phyloP scores from a whole-genome alignment of 2,113 vertebrate genomes.

The Melanotaenia duboulayi region DNA sequence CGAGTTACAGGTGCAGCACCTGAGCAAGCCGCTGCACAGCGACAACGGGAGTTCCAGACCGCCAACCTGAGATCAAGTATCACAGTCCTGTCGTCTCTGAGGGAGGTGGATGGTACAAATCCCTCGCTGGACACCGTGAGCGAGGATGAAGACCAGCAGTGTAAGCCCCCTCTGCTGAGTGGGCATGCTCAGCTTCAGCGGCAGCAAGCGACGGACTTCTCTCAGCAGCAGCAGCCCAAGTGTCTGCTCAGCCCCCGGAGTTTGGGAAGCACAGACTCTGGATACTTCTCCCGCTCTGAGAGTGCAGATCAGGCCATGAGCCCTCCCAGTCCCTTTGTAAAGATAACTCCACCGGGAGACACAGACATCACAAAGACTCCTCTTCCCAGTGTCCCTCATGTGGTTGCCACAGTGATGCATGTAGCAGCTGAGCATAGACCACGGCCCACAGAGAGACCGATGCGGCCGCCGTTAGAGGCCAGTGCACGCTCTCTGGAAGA shows the following conservation, averaged over 20 bases:
- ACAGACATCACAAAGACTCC: constrained; percentile 84
- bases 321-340: constrained; percentile 90
- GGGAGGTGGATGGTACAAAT: constrained; percentile 84
- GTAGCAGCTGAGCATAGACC: constrained; percentile 83
- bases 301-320: constrained; percentile 96
- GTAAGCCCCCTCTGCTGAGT: constrained; percentile 76
- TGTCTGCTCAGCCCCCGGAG: constrained; percentile 94
- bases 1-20: constrained; percentile 84
- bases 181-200: constrained; percentile 93
- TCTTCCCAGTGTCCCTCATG: constrained; percentile 67
- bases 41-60: constrained; percentile 86
- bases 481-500: constrained; percentile 95
- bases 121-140: constrained; percentile 78
- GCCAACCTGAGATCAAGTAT: constrained; percentile 77
- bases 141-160: constrained; percentile 86
- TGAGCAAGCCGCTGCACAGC: constrained; percentile 85
- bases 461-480: constrained; percentile 92
- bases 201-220: constrained; percentile 95
- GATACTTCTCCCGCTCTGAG: constrained; percentile 97
- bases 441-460: constrained; percentile 81
- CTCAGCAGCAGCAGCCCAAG: constrained; percentile 93
- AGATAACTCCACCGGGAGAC: constrained; percentile 85
- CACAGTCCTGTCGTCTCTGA: constrained; percentile 81
- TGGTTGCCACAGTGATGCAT: constrained; percentile 83
- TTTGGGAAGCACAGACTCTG: constrained; percentile 96